A percentile compares a stretch with the other conserved stretches of the same genome.
These are phyloP conservation scores for Tipula confusa DNA, from an alignment of 2,888 invertebrate species.

Conservation along the genomic window DNA sequence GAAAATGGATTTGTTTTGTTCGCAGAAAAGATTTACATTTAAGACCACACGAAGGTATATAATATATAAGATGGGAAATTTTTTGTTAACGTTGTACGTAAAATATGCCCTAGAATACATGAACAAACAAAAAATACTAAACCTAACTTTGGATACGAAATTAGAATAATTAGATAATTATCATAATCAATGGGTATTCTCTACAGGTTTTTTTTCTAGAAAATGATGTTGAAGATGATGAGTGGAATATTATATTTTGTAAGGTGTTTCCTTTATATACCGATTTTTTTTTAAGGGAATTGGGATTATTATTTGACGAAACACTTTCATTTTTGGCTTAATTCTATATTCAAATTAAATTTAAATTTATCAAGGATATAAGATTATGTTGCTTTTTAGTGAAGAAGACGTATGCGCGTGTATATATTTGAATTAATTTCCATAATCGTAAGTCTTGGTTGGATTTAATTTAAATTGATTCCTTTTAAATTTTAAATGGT, in stretches of 20 bases:
- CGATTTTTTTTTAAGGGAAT: neutral
- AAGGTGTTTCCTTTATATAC: neutral
- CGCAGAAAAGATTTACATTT: neutral
- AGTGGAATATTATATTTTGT: neutral
- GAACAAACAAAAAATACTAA: neutral
- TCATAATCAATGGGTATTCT: conserved; percentile 20
- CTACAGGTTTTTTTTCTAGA: neutral
- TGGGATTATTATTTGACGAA: neutral
- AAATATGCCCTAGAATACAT: neutral
- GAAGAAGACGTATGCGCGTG: neutral
- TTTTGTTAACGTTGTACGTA: neutral
- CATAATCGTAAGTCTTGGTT: neutral
- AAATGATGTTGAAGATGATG: neutral
- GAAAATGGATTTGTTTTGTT: neutral
- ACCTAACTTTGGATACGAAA: neutral
- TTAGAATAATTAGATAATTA: conserved; percentile 20
- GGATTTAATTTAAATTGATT: neutral
- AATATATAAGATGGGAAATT: neutral
- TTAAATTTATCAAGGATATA: neutral
- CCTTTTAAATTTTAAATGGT: too few relatives aligned
- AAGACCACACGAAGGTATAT: neutral
- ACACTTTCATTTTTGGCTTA: neutral
- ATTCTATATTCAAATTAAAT: neutral
- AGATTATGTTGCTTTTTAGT: neutral
- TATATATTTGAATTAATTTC: conserved; percentile 3